Evolutionary conservation across 1,140 invertebrate species (phyloP), one percentile per base, ranked within the genome.

Genomic region (Glossosoma conforme): DNA sequence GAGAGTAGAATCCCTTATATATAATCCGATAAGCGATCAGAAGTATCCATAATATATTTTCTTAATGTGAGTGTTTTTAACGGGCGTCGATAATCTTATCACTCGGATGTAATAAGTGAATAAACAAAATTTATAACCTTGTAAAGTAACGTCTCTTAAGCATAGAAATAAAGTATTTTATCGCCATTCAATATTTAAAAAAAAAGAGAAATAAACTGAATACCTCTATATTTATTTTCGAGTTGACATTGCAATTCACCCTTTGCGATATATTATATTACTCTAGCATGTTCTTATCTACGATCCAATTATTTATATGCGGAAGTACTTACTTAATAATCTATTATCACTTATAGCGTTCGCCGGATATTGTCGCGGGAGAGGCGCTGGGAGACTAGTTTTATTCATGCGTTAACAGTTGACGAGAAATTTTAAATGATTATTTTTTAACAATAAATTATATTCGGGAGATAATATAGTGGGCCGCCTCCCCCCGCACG

Each of bases 211-310:
- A 54, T 54, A 53, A 58, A 58, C 56, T 53, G 56, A 58, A 54
- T 57, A 58, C 56, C 55, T 57, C 55, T 57, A n/a, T n/a, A 57
- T 57, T 57, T 57, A 53, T 57, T 58, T 58, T 58, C 54, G 43
- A 52, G 54, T 56, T 48, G 46, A 30, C 44, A 41, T 25, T 41
- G 28, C 37, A 18, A 45, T 9, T n/a, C n/a, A n/a, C n/a, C n/a
- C n/a, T n/a, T n/a, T n/a, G n/a, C n/a, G n/a, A n/a, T n/a, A n/a
- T n/a, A n/a, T n/a, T n/a, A n/a, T n/a, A n/a, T n/a, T n/a, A n/a
- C n/a, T n/a, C n/a, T n/a, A n/a, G n/a, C n/a, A 30, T 30, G 8
- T n/a, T 9, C 25, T 9, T 8, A 44, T 13, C 44, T 44, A 44
- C 50, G 36, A 55, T 50, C 41, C 36, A 45, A 19, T 52, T 37